Conservation (phyloP, 2,113 vertebrate species). For the Oncorhynchus gorbuscha region DNA sequence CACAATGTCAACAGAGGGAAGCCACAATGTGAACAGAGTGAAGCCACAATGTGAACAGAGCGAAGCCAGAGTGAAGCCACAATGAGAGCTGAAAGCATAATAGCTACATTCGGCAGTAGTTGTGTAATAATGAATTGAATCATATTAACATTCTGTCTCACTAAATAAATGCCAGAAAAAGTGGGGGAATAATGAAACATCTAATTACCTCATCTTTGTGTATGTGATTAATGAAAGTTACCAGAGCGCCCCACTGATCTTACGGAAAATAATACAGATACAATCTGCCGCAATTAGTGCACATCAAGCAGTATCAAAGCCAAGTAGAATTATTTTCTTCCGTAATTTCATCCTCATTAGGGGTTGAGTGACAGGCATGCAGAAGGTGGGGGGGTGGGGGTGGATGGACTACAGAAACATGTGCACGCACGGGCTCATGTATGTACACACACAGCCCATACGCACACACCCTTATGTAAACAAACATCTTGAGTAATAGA, state of each 20-base stretch:
- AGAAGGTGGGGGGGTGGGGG: background rate
- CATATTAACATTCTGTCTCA: slow-evolving; percentile 55
- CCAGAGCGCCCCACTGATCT: slow-evolving; percentile 71
- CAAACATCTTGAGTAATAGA: too few relatives aligned
- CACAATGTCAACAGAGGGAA: too few relatives aligned
- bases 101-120: slow-evolving; percentile 44
- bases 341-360: slow-evolving; percentile 78
- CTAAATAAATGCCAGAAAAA: slow-evolving; percentile 20
- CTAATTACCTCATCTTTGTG: slow-evolving; percentile 77
- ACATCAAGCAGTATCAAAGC: slow-evolving; percentile 54
- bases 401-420: background rate
- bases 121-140: slow-evolving; percentile 52
- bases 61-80: too few relatives aligned
- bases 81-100: slow-evolving; percentile 19
- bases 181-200: slow-evolving; percentile 71
- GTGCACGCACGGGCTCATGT: background rate
- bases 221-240: slow-evolving; percentile 82
- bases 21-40: too few relatives aligned
- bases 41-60: too few relatives aligned
- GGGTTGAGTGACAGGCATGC: slow-evolving; percentile 50
- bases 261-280: slow-evolving; percentile 76
- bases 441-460: background rate
- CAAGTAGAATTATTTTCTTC: slow-evolving; percentile 57
- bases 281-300: slow-evolving; percentile 78
- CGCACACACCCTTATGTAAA: background rate